phyloP scores from a whole-genome alignment of 1,140 invertebrate species.

The Odontomachus brunneus region DNA sequence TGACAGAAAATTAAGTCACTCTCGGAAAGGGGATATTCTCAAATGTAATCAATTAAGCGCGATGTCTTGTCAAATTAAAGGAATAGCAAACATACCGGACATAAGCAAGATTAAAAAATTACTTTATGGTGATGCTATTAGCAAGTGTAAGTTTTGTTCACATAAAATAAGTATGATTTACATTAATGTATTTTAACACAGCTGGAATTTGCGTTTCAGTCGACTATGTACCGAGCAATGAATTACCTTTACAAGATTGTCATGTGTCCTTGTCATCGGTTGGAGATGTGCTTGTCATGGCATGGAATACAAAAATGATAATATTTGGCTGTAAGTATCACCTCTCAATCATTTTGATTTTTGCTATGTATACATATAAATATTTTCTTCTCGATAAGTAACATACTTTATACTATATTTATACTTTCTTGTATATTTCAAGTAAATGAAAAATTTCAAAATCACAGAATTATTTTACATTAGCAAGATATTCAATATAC shows the following conservation, averaged over 20 bases:
- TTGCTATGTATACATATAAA: neutral
- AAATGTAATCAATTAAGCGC: conserved; percentile 55
- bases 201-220: conserved; percentile 86
- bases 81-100: conserved; percentile 88
- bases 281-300: conserved; percentile 81
- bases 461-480: neutral
- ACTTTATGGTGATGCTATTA: conserved; percentile 58
- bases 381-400: conserved; percentile 5
- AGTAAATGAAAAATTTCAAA: neutral
- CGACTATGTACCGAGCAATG: conserved; percentile 76
- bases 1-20: too few species aligned
- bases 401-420: neutral
- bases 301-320: conserved; percentile 81
- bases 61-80: conserved; percentile 90
- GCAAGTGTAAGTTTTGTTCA: conserved; percentile 74
- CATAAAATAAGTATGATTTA: conserved; percentile 44
- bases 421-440: neutral
- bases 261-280: conserved; percentile 80
- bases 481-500: neutral
- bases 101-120: conserved; percentile 85
- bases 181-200: conserved; percentile 83
- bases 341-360: conserved; percentile 16
- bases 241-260: conserved; percentile 81
- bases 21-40: too few species aligned
- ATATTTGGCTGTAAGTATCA: conserved; percentile 82